Evolutionary conservation across 2,797 vertebrate species (phyloP), one percentile per base, ranked within the genome.

Genomic region (Pseudotriccus pelzelni): DNA sequence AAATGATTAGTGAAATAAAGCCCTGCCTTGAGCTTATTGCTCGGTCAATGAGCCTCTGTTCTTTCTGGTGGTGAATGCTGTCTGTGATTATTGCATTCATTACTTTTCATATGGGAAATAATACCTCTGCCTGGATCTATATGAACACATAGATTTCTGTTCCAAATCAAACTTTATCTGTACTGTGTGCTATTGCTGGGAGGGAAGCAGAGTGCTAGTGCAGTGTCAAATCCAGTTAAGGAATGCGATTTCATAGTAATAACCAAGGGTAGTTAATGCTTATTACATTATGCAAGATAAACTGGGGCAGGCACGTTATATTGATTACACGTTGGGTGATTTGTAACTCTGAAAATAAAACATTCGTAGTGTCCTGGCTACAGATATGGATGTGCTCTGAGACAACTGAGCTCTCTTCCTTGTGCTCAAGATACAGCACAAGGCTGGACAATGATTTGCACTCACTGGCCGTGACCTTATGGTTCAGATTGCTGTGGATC

Each of bases 41-140:
- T 68, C 34, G 75, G 82, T 89, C 90, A 80, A 60, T 87, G 59
- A 85, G 43, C 63, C 66, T 49, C 0, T 90, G 72, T 53, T 73
- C 63, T 34, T 87, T 87, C 72, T 66, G 55, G 50, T n/a, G 58
- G 43, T 49, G 66, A 74, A 69, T 80, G 68, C 47, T 85, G 14
- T 50, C 68, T 74, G 43, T 87, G 80, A 85, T 94, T 87, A 93
- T 63, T 93, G 59, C 63, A 59, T 75, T 89, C 78, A 89, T 96
- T 87, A 87, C 75, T 96, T 89, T 87, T 93, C 89, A 47, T 75
- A 72, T 25, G 70, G 58, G 43, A 78, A 90, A 74, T 77, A 81
- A 84, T 77, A 70, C 56, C n/a, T 86, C 78, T 81, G 52, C 55
- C 60, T 79, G 62, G 63, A 72, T 88, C 74, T 89, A 41, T 82